Evolutionary conservation across 2,797 vertebrate genomes (phyloP).

Genomic region (Yasuhikotakia modesta): DNA sequence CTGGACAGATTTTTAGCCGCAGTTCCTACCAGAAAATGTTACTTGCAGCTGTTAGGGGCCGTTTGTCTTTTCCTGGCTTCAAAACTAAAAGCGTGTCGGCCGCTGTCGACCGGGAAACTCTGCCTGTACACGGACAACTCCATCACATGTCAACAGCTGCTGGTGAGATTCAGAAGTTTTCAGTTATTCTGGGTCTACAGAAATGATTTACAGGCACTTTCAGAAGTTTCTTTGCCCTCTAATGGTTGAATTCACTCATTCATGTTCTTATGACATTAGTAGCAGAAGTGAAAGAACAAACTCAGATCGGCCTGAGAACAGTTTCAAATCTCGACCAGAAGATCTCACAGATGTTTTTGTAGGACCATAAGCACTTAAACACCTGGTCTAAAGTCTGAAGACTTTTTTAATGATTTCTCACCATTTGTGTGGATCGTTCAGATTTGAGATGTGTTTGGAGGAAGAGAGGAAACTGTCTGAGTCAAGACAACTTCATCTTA

Average conservation of each 20-base stretch:
- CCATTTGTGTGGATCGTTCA: not conserved
- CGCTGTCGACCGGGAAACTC: constrained; percentile 88
- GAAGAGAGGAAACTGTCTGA: not conserved
- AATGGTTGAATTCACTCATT: not conserved
- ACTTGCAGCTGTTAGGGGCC: constrained; percentile 90
- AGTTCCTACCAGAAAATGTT: constrained; percentile 85
- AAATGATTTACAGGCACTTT: not conserved
- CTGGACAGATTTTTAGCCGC: constrained; percentile 94
- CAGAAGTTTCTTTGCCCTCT: not conserved
- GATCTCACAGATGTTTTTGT: too few species aligned
- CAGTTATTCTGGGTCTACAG: not conserved
- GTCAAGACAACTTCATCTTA: not conserved
- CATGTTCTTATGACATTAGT: too few species aligned
- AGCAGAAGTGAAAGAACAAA: too few species aligned
- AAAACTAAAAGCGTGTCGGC: constrained; percentile 91
- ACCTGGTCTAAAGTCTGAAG: too few species aligned
- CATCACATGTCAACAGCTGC: constrained; percentile 88
- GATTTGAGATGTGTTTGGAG: not conserved
- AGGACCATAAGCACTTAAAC: too few species aligned
- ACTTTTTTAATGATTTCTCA: too few species aligned
- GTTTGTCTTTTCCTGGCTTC: constrained; percentile 96
- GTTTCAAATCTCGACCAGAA: too few species aligned
- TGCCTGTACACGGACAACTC: constrained; percentile 97
- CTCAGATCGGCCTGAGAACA: too few species aligned
- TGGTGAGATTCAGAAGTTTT: constrained; percentile 93